Percentiles rank a stretch among this genome's conserved stretches.
These are phyloP conservation scores for Tiphia femorata DNA, from an alignment of 2,888 invertebrate genomes.

Conservation along the genomic window DNA sequence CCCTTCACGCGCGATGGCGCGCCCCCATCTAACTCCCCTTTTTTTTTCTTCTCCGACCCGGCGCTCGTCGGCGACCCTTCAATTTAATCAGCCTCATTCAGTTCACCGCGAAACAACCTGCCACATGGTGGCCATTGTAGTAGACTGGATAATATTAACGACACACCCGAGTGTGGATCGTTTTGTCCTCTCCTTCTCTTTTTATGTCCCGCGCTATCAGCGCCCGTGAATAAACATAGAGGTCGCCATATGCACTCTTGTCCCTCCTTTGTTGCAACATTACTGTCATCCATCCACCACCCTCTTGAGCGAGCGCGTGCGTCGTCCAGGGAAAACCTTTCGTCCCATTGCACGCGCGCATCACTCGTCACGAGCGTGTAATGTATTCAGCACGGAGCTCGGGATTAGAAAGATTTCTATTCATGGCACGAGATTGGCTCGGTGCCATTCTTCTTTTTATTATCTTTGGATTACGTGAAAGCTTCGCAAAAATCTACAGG, in stretches of 20 bases:
- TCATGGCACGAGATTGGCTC: no score
- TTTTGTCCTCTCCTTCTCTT: slow-evolving; percentile 22
- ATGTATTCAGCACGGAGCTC: no score
- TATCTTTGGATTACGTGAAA: no score
- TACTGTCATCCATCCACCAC: slow-evolving; percentile 38
- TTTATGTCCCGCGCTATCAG: slow-evolving; percentile 28
- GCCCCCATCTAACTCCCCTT: slow-evolving; percentile 23
- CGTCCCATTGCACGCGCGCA: background rate
- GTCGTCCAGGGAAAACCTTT: no score
- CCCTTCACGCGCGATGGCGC: slow-evolving; percentile 52
- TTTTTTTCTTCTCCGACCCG: slow-evolving; percentile 18
- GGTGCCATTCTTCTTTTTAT: no score
- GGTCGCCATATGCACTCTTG: slow-evolving; percentile 43
- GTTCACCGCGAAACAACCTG: slow-evolving; percentile 61
- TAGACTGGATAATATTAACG: slow-evolving; percentile 47
- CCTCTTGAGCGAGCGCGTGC: no score
- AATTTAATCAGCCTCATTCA: slow-evolving; percentile 64
- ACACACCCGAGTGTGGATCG: slow-evolving; percentile 26
- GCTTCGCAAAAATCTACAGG: no score
- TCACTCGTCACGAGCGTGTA: background rate
- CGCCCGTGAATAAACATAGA: slow-evolving; percentile 40
- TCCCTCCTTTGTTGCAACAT: slow-evolving; percentile 33
- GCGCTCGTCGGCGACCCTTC: slow-evolving; percentile 52
- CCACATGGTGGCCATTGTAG: slow-evolving; percentile 58
- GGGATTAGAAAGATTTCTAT: no score